Evolutionary conservation across 64 coral and sea anemone genomes (phyloP), one percentile per base, ranked within the genome.

Genomic region (Porites australiensis): DNA sequence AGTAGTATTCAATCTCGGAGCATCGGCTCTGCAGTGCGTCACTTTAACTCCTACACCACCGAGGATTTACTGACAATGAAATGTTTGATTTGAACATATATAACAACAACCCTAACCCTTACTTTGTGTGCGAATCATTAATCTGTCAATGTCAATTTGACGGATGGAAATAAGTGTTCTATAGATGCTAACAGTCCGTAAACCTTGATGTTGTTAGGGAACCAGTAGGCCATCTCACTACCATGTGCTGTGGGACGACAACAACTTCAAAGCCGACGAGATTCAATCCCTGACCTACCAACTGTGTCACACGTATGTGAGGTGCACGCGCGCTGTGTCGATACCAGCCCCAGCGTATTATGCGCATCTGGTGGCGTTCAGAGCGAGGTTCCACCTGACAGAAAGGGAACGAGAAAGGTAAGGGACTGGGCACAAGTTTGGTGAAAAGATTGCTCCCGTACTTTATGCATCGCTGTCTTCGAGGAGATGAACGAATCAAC

Each of bases 181-280:
- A n/a, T 21, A 19, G 74, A 79, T 6, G 46, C 19, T 80, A 21
- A 46, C 5, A 13, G 13, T 44, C 5, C 18, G 6, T 47, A 50
- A 6, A 16, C 16, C 64, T 14, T 49, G 53, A 14, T 64, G 2
- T 9, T 61, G 49, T 6, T 58, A 96, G 95, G 95, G 95, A 37
- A 96, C 95, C 50, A 96, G 91, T 68, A 86, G 95, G 0, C 95
- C 95, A 13, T 93, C 95, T 9, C 95, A 96, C 55, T 96, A 96
- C 61, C 95, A 96, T 44, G 95, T 96, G 61, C 27, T 96, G 18
- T 96, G 95, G 95, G 95, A 96, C 47, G 95, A 96, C 20, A 96
- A 93, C 37, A 90, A 88, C 44, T 96, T 96, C 58, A 74, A 73
- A 22, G 95, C 95, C 0, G 95, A 96, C 27, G 95, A 96, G 82